phyloP scores from a whole-genome alignment of 2,797 vertebrate species.

The Rhincodon typus region DNA sequence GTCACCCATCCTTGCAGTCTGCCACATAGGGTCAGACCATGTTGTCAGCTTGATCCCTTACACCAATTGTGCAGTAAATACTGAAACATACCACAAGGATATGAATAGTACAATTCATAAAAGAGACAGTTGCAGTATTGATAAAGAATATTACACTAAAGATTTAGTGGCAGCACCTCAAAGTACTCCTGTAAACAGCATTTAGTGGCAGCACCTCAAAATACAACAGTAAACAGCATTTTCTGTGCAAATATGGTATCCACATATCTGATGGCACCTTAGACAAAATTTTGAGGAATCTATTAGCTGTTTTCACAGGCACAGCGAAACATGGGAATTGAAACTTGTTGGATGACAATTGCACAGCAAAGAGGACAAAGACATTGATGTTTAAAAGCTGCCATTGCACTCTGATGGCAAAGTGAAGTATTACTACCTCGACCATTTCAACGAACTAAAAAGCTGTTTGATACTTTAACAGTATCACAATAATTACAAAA shows the following conservation, averaged over 20 bases:
- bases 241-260: not conserved
- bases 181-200: not conserved
- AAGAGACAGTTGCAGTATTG: too few species aligned
- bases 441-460: not conserved
- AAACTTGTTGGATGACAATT: not conserved
- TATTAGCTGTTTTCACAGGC: not conserved
- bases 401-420: not conserved
- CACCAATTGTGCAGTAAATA: not conserved
- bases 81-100: not conserved
- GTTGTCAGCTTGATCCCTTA: not conserved
- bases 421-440: not conserved
- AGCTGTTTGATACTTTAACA: too few species aligned
- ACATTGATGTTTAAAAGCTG: not conserved
- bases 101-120: not conserved
- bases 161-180: not conserved
- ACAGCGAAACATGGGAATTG: not conserved
- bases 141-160: not conserved
- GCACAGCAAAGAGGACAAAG: not conserved
- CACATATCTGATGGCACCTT: not conserved
- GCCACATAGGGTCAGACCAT: too few species aligned
- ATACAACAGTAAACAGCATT: not conserved
- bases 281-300: not conserved
- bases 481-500: not conserved
- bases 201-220: not conserved
- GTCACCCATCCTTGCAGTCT: too few species aligned